Percentiles rank a stretch among this genome's conserved stretches.
Conservation (phyloP, 2,113 vertebrate species). For the Peucedramus taeniatus region DNA sequence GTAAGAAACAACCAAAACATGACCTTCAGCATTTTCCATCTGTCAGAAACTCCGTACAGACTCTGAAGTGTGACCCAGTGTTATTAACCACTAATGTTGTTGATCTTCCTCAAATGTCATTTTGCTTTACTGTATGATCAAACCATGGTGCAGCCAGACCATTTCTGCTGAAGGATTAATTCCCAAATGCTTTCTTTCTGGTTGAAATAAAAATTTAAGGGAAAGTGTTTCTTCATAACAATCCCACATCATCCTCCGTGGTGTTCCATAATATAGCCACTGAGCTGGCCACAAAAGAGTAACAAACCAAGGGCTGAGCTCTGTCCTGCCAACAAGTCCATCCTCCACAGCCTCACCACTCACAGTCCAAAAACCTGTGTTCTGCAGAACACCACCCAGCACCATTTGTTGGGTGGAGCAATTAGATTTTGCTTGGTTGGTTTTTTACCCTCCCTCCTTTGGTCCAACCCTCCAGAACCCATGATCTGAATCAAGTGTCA, state of each 20-base stretch:
- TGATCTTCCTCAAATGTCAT: not conserved
- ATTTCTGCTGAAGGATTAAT: not conserved
- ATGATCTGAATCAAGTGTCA: not conserved
- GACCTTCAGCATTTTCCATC: not conserved
- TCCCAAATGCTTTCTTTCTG: not conserved
- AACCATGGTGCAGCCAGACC: not conserved
- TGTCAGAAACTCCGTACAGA: not conserved
- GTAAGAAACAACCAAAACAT: not conserved
- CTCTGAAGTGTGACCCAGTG: not conserved
- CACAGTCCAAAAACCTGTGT: not conserved
- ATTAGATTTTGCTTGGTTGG: not conserved
- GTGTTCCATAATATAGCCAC: not conserved
- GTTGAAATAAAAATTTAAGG: not conserved
- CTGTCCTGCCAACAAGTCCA: not conserved
- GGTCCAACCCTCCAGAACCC: not conserved
- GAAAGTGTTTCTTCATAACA: not conserved
- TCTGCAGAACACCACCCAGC: not conserved
- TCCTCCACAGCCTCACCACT: not conserved
- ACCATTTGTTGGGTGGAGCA: not conserved
- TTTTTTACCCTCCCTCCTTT: not conserved
- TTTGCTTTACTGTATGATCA: not conserved
- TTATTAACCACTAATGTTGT: not conserved
- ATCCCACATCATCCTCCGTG: rapidly evolving
- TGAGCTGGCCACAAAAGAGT: not conserved
- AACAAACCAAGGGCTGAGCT: not conserved